A percentile compares a stretch with the other conserved stretches of the same genome.
These are phyloP conservation scores for Todiramphus saurophagus DNA, from an alignment of 2,113 vertebrate species.

Conservation along the genomic window DNA sequence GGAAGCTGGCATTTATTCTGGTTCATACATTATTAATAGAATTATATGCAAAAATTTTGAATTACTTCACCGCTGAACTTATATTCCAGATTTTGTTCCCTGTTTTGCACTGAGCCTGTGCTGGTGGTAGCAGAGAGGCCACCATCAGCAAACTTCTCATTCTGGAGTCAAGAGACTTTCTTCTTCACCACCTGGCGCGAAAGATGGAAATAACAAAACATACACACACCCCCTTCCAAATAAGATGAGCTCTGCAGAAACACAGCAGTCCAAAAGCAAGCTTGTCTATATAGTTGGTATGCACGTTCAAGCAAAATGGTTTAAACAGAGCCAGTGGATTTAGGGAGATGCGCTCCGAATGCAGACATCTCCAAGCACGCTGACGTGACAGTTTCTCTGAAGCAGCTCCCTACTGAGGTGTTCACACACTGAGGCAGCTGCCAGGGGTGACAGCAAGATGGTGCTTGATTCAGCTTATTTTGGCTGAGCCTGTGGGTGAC, in stretches of 20 bases:
- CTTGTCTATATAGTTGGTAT: background rate
- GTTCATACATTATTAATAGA: slow-evolving; percentile 48
- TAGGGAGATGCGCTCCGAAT: background rate
- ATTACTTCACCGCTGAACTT: background rate
- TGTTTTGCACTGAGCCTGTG: background rate
- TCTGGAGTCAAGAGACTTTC: background rate
- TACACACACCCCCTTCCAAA: background rate
- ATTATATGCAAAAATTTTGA: slow-evolving; percentile 11
- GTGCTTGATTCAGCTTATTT: slow-evolving; percentile 3
- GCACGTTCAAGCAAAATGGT: background rate
- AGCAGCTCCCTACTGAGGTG: background rate
- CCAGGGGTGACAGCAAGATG: background rate
- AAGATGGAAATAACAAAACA: background rate
- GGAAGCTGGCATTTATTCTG: background rate
- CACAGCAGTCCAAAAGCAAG: background rate
- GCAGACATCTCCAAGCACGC: background rate
- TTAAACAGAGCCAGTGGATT: background rate
- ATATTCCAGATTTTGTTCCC: background rate
- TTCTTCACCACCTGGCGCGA: background rate
- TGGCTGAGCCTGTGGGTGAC: background rate
- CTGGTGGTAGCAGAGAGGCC: background rate
- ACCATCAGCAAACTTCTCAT: background rate
- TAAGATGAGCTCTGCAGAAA: background rate
- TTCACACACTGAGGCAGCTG: background rate
- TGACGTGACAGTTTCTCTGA: background rate